A percentile compares a stretch with the other conserved stretches of the same genome.
Conservation (phyloP, 2,797 vertebrate genomes). For the Eulemur rubriventer region DNA sequence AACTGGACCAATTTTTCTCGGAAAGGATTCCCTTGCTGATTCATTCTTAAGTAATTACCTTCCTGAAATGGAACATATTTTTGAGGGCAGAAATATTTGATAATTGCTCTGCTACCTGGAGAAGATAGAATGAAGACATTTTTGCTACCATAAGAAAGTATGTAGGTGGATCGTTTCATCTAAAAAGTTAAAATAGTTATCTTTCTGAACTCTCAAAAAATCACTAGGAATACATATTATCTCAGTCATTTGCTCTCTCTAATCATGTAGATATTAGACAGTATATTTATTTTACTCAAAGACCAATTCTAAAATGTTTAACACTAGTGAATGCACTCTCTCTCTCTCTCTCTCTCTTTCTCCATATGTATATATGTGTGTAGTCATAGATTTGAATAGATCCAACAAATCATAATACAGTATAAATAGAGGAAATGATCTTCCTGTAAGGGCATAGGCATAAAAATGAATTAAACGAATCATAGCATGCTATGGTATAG, state of each 20-base stretch:
- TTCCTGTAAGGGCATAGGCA: conserved; percentile 51
- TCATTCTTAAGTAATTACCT: conserved; percentile 1
- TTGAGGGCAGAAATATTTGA: conserved; percentile 21
- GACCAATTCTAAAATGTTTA: conserved; percentile 32
- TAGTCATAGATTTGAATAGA: conserved; percentile 48
- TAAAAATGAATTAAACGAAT: conserved; percentile 64
- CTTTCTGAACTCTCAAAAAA: neutral
- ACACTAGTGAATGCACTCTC: neutral
- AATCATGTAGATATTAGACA: neutral
- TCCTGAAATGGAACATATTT: neutral
- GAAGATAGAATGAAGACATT: neutral
- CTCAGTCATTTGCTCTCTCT: neutral
- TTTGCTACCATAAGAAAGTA: neutral
- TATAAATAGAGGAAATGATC: conserved; percentile 72
- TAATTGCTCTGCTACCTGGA: neutral
- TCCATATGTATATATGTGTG: neutral
- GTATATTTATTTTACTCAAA: conserved; percentile 5
- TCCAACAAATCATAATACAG: conserved; percentile 52
- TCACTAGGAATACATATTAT: neutral
- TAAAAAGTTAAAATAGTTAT: neutral
- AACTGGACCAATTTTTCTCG: neutral
- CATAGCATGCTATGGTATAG: conserved; percentile 34
- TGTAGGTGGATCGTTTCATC: neutral
- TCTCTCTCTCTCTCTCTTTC: neutral
- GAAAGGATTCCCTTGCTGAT: neutral